Evolutionary conservation across 2,888 invertebrate species (phyloP).

Genomic region (Bembecia ichneumoniformis): DNA sequence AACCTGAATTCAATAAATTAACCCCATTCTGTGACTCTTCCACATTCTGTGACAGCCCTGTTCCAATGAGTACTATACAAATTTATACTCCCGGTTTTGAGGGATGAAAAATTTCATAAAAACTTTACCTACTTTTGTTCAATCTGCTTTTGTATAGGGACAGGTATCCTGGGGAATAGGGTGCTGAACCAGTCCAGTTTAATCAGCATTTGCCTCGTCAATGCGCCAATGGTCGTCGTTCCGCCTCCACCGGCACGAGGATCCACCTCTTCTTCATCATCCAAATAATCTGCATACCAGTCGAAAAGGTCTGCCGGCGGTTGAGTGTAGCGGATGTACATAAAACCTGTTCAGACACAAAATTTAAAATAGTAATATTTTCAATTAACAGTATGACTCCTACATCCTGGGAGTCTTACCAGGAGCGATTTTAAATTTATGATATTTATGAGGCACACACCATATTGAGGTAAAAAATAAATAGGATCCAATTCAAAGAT

Average conservation of each 20-base stretch:
- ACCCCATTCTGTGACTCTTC: too few species aligned
- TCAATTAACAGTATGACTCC: too few species aligned
- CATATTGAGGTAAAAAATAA: too few species aligned
- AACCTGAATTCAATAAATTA: conserved; percentile 29
- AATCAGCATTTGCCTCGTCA: conserved; percentile 91
- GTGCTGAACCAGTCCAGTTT: conserved; percentile 99
- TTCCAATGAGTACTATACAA: too few species aligned
- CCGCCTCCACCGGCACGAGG: conserved; percentile 98
- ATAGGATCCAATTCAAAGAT: too few species aligned
- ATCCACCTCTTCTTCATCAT: conserved; percentile 97
- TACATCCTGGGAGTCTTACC: too few species aligned
- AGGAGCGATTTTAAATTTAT: too few species aligned
- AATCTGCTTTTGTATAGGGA: conserved; percentile 95
- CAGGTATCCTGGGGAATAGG: conserved; percentile 97
- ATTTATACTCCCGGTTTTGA: too few species aligned
- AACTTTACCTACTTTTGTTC: conserved; percentile 76
- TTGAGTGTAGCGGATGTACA: conserved; percentile 93
- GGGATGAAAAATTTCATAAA: conserved; percentile 2
- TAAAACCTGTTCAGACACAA: conserved; percentile 66
- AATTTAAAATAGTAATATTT: too few species aligned
- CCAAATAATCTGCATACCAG: conserved; percentile 97
- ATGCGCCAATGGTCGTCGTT: conserved; percentile 90
- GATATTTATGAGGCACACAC: too few species aligned
- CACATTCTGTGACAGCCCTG: too few species aligned
- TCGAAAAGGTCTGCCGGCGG: conserved; percentile 95